Evolutionary conservation across 2,113 vertebrate species (phyloP), one percentile per base, ranked within the genome.

Genomic region (Panthera uncia): DNA sequence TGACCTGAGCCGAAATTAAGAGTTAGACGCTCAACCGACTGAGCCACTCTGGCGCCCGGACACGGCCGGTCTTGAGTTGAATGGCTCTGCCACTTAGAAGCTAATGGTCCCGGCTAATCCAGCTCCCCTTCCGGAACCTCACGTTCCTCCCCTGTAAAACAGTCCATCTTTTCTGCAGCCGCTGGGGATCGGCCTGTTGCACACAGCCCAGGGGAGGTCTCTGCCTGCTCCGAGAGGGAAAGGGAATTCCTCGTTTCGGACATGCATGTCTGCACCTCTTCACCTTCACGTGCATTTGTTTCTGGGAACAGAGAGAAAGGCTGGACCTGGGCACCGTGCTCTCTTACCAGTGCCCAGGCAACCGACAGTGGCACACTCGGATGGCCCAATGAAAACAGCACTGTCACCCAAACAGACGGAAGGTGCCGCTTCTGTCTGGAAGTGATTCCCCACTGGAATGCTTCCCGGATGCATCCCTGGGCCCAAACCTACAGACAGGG

Each of bases 261-360:
- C n/a, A 33, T 16, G n/a, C 10, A 1, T n/a, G 23, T 5, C 0
- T 3, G 12, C 18, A 3, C 19, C n/a, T 45, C 68, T 55, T 69
- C 38, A 15, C 69, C 66, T 50, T 81, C 41, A 5, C 27, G n/a
- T 7, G 19, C 16, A 27, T 55, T 3, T 18, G 57, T 69, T 13
- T 81, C 63, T 13, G 63, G n/a, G 41, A 65, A 1, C 48, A 52
- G 18, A 87, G 68, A 45, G 79, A 16, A 23, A 29, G 45, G 48
- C n/a, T 16, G 63, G 33, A 14, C 45, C 63, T 5, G 23, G 4
- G 74, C 1, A 36, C 55, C 25, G 10, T 11, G 50, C 9, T 71
- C 19, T 50, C 68, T 41, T 55, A 48, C 50, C 69, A 57, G 65
- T 23, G 2, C 63, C 27, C 61, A 36, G 74, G 65, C 7, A 2